phyloP scores from a whole-genome alignment of 1,140 invertebrate genomes.

The Cyrtorhinus lividipennis region DNA sequence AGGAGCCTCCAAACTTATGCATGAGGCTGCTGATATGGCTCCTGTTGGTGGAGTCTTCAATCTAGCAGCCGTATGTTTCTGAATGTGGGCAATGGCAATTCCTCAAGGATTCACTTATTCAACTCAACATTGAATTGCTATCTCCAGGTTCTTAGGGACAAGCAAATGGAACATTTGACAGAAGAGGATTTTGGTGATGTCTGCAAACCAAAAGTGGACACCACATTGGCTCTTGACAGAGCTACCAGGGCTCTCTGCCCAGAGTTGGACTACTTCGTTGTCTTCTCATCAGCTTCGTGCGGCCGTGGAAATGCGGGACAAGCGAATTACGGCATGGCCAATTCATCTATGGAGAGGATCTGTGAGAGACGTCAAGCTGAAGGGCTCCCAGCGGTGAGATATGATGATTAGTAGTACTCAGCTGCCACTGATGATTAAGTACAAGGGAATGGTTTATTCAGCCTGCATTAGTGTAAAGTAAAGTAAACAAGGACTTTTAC shows the following conservation, averaged over 20 bases:
- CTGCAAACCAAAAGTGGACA: constrained; percentile 59
- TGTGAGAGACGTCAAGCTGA: constrained; percentile 66
- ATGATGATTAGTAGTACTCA: no score
- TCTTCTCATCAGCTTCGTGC: constrained; percentile 87
- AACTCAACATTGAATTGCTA: no score
- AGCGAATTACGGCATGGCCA: constrained; percentile 88
- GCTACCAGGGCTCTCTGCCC: constrained; percentile 58
- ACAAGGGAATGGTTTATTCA: no score
- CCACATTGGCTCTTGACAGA: constrained; percentile 59
- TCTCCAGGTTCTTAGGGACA: constrained; percentile 60
- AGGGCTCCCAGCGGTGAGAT: constrained; percentile 55
- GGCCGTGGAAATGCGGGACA: constrained; percentile 91
- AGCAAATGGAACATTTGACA: constrained; percentile 74
- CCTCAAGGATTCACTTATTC: no score
- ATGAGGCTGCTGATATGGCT: constrained; percentile 49
- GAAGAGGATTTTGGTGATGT: constrained; percentile 61
- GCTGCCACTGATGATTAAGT: no score
- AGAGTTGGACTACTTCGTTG: constrained; percentile 76
- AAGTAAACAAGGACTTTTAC: no score
- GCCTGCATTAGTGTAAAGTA: no score
- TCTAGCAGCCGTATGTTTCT: constrained; percentile 71
- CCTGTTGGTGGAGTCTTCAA: constrained; percentile 91
- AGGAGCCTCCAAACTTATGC: constrained; percentile 55
- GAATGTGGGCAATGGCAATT: no score
- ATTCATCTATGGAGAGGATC: constrained; percentile 91